Evolutionary conservation across 1,140 invertebrate species (phyloP).

Genomic region (Aleiodes sp.): DNA sequence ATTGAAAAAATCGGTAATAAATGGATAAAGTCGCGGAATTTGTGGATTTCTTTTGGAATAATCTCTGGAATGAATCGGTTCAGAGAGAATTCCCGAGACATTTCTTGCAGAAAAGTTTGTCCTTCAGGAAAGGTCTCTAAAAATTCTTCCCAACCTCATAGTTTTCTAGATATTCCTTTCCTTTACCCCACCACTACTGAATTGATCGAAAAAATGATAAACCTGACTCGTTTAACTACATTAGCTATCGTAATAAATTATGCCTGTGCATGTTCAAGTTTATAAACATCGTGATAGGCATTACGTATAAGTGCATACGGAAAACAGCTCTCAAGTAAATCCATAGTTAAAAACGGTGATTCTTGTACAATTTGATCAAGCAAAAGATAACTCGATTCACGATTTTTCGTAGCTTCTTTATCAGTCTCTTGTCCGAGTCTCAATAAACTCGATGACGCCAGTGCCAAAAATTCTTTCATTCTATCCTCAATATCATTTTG

Average conservation of each 20-base stretch:
- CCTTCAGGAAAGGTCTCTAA: no score
- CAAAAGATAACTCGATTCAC: conserved; percentile 95
- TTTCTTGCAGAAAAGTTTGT: no score
- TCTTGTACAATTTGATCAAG: conserved; percentile 97
- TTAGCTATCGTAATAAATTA: conserved; percentile 57
- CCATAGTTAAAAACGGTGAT: conserved; percentile 97
- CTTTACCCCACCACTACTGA: no score
- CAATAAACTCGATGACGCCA: conserved; percentile 94
- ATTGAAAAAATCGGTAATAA: no score
- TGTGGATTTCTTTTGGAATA: no score
- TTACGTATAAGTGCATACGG: conserved; percentile 96
- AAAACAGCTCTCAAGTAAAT: conserved; percentile 97
- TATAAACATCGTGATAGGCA: conserved; percentile 95
- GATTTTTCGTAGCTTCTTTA: conserved; percentile 91
- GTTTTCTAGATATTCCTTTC: no score
- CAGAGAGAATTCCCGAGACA: no score
- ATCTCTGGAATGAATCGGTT: no score
- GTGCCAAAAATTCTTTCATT: conserved; percentile 97
- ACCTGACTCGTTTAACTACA: no score
- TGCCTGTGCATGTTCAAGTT: conserved; percentile 78
- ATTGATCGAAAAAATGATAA: no score
- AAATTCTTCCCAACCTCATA: no score
- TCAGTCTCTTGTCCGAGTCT: conserved; percentile 94
- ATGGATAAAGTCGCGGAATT: no score
- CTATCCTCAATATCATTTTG: conserved; percentile 96